phyloP scores from a whole-genome alignment of 2,113 vertebrate species.

The Numenius arquata region DNA sequence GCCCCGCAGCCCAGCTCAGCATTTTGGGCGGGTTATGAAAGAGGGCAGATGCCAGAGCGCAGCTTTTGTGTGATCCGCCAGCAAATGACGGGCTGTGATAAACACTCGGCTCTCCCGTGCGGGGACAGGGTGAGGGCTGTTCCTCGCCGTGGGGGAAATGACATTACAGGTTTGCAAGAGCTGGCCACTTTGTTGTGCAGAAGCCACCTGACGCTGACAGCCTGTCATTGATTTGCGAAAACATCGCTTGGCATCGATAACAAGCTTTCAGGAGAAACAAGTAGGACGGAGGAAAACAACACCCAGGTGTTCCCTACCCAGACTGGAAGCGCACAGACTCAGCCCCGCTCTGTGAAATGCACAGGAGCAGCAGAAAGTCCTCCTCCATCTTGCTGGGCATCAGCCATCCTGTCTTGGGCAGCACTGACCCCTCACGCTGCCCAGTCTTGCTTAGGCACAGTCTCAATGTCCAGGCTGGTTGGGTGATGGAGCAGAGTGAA shows the following conservation, averaged over 20 bases:
- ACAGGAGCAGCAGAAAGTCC: not conserved
- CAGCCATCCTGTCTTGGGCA: accelerated
- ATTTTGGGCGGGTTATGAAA: constrained; percentile 41
- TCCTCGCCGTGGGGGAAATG: constrained; percentile 3
- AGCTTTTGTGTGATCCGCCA: not conserved
- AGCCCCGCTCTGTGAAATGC: not conserved
- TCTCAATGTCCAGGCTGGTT: not conserved
- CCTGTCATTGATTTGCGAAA: constrained; percentile 59
- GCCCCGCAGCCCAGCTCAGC: not conserved
- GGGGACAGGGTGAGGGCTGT: constrained; percentile 29
- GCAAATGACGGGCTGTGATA: constrained; percentile 27
- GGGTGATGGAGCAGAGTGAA: not conserved
- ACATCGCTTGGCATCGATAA: constrained; percentile 47
- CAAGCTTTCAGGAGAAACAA: constrained; percentile 31
- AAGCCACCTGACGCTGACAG: constrained; percentile 46
- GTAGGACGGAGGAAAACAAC: constrained; percentile 28
- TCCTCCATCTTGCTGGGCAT: not conserved
- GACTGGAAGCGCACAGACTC: not conserved
- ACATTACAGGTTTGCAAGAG: constrained; percentile 53
- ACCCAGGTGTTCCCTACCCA: not conserved
- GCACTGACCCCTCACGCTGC: not conserved
- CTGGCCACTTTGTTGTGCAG: constrained; percentile 40
- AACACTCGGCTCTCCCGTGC: constrained; percentile 11
- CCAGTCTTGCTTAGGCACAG: not conserved
- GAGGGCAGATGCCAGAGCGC: not conserved